Evolutionary conservation across 2,113 vertebrate genomes (phyloP).

Genomic region (Thryonomys swinderianus): DNA sequence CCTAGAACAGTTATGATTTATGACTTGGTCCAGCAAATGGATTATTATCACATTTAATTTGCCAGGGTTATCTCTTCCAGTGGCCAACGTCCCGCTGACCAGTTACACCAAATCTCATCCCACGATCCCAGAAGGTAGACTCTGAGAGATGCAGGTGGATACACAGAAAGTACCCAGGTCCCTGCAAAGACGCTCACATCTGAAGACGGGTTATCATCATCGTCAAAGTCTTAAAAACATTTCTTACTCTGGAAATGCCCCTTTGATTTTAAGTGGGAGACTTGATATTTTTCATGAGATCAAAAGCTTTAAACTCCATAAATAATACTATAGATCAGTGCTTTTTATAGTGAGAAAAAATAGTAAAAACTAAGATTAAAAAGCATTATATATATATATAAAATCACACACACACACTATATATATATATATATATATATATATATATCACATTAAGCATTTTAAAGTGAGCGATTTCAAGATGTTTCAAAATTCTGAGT

Average conservation of each 20-base stretch:
- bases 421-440: no score
- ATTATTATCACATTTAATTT: not conserved
- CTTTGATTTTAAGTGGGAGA: not conserved
- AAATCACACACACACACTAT: no score
- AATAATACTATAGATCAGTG: not conserved
- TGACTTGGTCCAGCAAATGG: not conserved
- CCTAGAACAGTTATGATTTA: not conserved
- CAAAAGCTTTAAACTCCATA: constrained; percentile 23
- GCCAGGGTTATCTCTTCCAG: not conserved
- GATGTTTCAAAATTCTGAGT: not conserved
- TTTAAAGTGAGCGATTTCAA: not conserved
- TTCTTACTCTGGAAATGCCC: not conserved
- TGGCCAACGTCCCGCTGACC: not conserved
- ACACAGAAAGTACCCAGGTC: not conserved
- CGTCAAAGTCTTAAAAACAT: not conserved
- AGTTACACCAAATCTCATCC: not conserved
- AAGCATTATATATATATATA: no score
- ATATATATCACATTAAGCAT: no score
- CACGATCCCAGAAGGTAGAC: not conserved
- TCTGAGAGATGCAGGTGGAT: not conserved
- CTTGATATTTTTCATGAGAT: not conserved
- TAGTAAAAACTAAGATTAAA: not conserved
- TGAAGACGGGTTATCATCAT: not conserved
- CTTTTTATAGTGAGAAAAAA: not conserved
- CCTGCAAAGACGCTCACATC: not conserved